Conservation (phyloP, 2,113 vertebrate species). For the Felis chaus region DNA sequence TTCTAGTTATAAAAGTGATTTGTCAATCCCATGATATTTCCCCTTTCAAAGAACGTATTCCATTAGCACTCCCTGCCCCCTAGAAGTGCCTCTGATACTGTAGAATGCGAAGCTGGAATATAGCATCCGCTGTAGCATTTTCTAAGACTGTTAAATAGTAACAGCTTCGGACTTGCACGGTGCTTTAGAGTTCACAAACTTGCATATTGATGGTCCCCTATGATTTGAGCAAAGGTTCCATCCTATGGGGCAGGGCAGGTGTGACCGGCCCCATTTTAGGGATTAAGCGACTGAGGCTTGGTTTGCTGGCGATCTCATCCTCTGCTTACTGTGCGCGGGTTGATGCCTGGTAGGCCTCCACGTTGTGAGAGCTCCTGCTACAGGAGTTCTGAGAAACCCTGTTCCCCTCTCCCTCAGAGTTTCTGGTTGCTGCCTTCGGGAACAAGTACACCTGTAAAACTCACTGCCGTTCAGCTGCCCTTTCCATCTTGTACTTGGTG, state of each 20-base stretch:
- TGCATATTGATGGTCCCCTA: not conserved
- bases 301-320: not conserved
- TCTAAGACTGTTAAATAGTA: not conserved
- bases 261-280: not conserved
- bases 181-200: not conserved
- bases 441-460: not conserved
- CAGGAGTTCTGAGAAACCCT: not conserved
- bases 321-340: not conserved
- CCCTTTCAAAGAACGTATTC: slow-evolving; percentile 43
- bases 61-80: not conserved
- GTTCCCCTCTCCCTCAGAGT: not conserved
- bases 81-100: not conserved
- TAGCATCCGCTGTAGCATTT: not conserved
- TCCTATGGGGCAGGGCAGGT: not conserved
- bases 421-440: not conserved
- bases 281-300: slow-evolving; percentile 2
- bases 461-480: not conserved
- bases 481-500: not conserved
- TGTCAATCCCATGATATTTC: slow-evolving; percentile 43
- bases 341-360: not conserved
- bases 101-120: not conserved
- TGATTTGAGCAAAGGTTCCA: not conserved
- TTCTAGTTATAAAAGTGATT: slow-evolving; percentile 70
- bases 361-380: not conserved
- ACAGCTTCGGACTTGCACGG: not conserved